Evolutionary conservation across 2,888 invertebrate species (phyloP).

Genomic region (Tachystola acroxantha): DNA sequence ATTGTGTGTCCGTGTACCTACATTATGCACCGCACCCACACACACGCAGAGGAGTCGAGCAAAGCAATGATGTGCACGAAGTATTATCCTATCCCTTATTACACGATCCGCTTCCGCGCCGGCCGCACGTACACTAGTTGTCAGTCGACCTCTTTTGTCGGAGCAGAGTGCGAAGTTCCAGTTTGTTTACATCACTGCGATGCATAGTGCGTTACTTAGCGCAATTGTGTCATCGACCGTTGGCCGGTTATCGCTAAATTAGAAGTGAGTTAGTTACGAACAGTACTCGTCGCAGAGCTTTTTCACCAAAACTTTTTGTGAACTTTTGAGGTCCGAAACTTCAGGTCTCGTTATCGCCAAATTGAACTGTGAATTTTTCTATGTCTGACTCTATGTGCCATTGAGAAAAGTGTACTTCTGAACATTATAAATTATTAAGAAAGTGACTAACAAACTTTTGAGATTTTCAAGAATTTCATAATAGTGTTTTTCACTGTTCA

Average conservation of each 20-base stretch:
- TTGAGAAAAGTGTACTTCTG: conserved; percentile 16
- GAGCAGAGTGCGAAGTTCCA: conserved; percentile 58
- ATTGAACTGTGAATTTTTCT: conserved; percentile 45
- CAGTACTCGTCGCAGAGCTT: conserved; percentile 51
- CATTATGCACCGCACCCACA: conserved; percentile 68
- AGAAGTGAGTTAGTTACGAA: conserved; percentile 65
- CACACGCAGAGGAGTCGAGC: conserved; percentile 43
- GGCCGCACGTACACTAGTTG: conserved; percentile 69
- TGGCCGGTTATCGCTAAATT: conserved; percentile 57
- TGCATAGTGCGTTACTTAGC: conserved; percentile 67
- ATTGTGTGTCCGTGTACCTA: conserved; percentile 62
- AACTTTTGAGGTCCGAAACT: conserved; percentile 37
- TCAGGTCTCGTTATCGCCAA: conserved; percentile 48
- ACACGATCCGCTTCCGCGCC: conserved; percentile 68
- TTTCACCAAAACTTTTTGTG: conserved; percentile 58
- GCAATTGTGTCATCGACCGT: conserved; percentile 71
- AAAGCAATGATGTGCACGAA: conserved; percentile 75
- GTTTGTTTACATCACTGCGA: conserved; percentile 72
- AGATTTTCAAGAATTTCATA: no score
- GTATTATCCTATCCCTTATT: conserved; percentile 76
- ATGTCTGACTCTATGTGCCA: conserved; percentile 31
- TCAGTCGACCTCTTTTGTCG: conserved; percentile 63
- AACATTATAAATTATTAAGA: no score
- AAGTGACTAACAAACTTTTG: no score
- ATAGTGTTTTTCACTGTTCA: no score